phyloP scores from a whole-genome alignment of 1,140 invertebrate genomes.

The Drosophila navojoa region DNA sequence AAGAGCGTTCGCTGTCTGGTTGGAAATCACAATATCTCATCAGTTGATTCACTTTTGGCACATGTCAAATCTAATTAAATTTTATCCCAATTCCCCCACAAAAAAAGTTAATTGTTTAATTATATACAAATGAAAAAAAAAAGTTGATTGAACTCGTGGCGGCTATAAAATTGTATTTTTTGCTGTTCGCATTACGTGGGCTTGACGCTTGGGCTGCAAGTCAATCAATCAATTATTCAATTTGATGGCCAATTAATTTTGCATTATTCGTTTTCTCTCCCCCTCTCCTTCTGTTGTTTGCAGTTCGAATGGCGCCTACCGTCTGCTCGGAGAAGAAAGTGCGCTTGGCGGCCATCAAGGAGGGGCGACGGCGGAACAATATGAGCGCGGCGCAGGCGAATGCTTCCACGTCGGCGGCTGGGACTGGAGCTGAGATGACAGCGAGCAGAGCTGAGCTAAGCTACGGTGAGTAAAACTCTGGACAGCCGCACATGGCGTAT shows the following conservation, averaged over 20 bases:
- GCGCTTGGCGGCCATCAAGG: conserved; percentile 38
- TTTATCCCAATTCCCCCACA: neutral
- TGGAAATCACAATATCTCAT: neutral
- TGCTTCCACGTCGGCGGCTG: conserved; percentile 27
- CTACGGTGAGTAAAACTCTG: conserved; percentile 47
- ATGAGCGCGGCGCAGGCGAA: conserved; percentile 38
- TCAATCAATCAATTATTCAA: conserved; percentile 67
- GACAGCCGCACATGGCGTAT: conserved; percentile 44
- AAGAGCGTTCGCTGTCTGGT: neutral
- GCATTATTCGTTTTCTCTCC: conserved; percentile 26
- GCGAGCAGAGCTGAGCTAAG: conserved; percentile 46
- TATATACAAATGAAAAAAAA: conserved; percentile 18
- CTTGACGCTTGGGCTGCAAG: conserved; percentile 37
- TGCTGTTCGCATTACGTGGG: conserved; percentile 27
- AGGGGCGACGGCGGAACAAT: conserved; percentile 48
- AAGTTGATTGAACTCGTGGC: conserved; percentile 64
- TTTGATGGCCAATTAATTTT: conserved; percentile 60
- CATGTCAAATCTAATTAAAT: conserved; percentile 11
- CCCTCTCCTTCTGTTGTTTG: conserved; percentile 28
- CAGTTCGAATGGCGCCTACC: conserved; percentile 65
- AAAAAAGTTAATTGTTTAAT: conserved; percentile 28
- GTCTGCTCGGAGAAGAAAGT: conserved; percentile 71
- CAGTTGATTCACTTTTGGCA: neutral
- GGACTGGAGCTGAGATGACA: conserved; percentile 21
- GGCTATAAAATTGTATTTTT: conserved; percentile 29